Base-by-base conservation (phyloP, 2,113 vertebrate species). In the Lates calcarifer region DNA sequence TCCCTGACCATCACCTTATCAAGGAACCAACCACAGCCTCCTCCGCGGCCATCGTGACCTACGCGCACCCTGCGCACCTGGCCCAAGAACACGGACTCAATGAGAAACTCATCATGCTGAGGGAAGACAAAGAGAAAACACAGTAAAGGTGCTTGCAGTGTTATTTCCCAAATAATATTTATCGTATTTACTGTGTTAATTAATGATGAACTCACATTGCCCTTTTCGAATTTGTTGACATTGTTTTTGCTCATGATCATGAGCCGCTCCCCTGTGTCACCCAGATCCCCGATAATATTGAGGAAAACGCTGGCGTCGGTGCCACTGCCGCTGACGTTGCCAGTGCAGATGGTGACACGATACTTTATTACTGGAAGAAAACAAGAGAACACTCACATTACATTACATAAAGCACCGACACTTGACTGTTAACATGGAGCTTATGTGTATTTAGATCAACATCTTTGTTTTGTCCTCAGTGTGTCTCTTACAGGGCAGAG, bases 1-100 rank as follows among this genome's bases (percentile, higher is more conserved):
- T 98, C 97, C 86, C 97, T 96, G 90, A 99, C 95, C 94, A 98
- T 86, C 90, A 99, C 97, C 88, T 97, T 98, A 69, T 97, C 98
- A 77, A 99, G 94, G 91, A 95, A 98, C 98, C 98, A 99, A 84
- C 98, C 97, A 12, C 97, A 98, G 87, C 97, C 96, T 49, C 95
- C 96, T 53, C 98, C 97, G 49, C 96, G 96, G 56, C 98, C 98
- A 0, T 99, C 97, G 0, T 99, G 98, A 43, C 98, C 96, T 69
- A 99, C 95, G 20, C 97, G 95, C 55, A 99, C 95, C 83, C 97
- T 94, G 73, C 89, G 94, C 90, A 99, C 95, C 90, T 94, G 96
- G 67, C 97, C 95, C 92, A 99, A 64, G 2, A 92, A 92, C 83
- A 98, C 98, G 0, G 96, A 95, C 95, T 99, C 98, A 0, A 99